Evolutionary conservation across 2,797 vertebrate genomes (phyloP), one percentile per base, ranked within the genome.

Genomic region (Psittacula echo): DNA sequence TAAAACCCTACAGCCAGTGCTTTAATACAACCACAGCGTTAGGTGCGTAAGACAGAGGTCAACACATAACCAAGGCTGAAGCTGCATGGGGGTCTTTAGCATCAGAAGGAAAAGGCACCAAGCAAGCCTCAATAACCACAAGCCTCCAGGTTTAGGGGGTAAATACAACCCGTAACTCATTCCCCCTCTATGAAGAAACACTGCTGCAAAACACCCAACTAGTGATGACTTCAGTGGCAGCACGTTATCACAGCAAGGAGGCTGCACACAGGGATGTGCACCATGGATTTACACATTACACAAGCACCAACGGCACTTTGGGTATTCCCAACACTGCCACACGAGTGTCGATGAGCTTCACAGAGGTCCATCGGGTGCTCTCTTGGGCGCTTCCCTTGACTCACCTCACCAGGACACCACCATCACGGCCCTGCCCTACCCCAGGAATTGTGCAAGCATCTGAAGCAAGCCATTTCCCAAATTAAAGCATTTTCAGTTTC

Each of bases 1-100:
- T 7, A 2, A 78, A 75, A 15, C 1, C 62, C 62, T 4, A 5
- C 45, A 10, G 30, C 7, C 48, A 11, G 30, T 1, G 9, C 0
- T 9, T 3, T 22, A 11, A 18, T 6, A 42, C 26, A 15, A 5
- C 0, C 7, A 0, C 6, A 0, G 47, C 0, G 0, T 23, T 29
- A 27, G 27, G 32, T 0, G n/a, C 20, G 11, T 3, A 12, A 58
- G 50, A 3, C 26, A 7, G 41, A 39, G 30, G 29, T 3, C 47
- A 26, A 18, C 0, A 2, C 0, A 4, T 0, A 32, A 41, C 1
- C 2, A 19, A 19, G 50, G 68, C 29, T 60, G 70, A 34, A 75
- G 81, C 24, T 42, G 8, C 1, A 50, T 9, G 6, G 11, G 10
- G 16, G 7, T 14, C 62, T 18, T 27, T 7, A 15, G 24, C 24